Evolutionary conservation across 1,140 invertebrate genomes (phyloP).

Genomic region (Lordiphosa stackelbergi): DNA sequence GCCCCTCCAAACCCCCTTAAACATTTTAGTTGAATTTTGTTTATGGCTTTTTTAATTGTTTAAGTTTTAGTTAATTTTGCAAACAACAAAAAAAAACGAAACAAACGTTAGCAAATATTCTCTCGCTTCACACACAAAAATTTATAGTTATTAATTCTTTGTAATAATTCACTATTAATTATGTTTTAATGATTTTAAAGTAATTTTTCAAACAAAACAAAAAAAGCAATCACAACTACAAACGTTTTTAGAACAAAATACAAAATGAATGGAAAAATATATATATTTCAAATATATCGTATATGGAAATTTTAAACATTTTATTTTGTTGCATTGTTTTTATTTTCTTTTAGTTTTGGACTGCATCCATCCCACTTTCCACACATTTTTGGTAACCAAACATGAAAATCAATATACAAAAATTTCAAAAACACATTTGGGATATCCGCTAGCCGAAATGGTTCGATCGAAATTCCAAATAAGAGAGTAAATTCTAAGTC

Average conservation of each 20-base stretch:
- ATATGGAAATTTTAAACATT: constrained; percentile 37
- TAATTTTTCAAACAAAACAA: constrained; percentile 39
- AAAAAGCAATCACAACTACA: constrained; percentile 54
- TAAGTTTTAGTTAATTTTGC: constrained; percentile 66
- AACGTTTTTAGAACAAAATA: constrained; percentile 63
- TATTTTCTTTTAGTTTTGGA: not conserved
- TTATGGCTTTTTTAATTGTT: constrained; percentile 61
- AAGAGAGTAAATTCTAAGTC: no score
- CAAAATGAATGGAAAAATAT: constrained; percentile 21
- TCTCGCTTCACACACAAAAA: constrained; percentile 27
- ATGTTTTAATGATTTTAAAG: constrained; percentile 64
- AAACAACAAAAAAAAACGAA: constrained; percentile 16
- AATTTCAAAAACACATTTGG: no score
- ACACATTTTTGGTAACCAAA: no score
- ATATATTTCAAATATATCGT: constrained; percentile 58
- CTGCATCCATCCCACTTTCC: no score
- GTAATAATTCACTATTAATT: constrained; percentile 53
- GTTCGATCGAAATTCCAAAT: no score
- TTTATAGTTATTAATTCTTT: constrained; percentile 56
- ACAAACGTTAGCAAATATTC: constrained; percentile 43
- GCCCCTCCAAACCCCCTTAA: not conserved
- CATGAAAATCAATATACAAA: no score
- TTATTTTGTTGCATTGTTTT: constrained; percentile 24
- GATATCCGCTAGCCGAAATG: no score
- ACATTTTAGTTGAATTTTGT: constrained; percentile 65